A percentile compares a stretch with the other conserved stretches of the same genome.
These are phyloP conservation scores for Montipora cactus DNA, from an alignment of 64 coral and sea anemone species.

Conservation along the genomic window DNA sequence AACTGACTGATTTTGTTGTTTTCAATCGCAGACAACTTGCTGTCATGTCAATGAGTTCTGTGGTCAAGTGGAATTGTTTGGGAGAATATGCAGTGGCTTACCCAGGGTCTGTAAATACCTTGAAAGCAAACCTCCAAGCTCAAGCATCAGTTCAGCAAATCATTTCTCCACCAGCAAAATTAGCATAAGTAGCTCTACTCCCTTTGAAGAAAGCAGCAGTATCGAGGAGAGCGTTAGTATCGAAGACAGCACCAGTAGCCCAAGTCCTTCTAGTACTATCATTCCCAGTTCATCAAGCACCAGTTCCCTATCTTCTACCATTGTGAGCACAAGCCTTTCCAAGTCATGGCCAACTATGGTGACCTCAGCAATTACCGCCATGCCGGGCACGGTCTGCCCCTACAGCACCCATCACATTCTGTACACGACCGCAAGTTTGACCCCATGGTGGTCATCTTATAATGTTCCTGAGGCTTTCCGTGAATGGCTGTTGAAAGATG, in stretches of 20 bases:
- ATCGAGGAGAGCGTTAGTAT: neutral
- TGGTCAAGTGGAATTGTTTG: conserved; percentile 7
- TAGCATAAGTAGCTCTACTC: no score
- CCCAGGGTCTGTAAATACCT: neutral
- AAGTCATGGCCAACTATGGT: conserved; percentile 29
- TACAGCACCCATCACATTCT: neutral
- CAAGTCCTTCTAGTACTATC: neutral
- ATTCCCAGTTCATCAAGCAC: no score
- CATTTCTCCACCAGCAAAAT: neutral
- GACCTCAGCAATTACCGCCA: conserved; percentile 18
- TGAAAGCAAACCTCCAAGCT: neutral
- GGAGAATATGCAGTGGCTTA: conserved; percentile 11
- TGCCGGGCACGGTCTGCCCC: neutral
- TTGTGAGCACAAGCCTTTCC: neutral
- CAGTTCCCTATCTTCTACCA: no score
- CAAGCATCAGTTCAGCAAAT: no score
- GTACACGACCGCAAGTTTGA: neutral
- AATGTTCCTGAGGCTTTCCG: conserved; percentile 14
- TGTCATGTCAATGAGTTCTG: conserved; percentile 25
- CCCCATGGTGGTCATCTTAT: conserved; percentile 12
- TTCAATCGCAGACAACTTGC: conserved; percentile 1
- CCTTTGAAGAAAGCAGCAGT: neutral
- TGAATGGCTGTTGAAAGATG: neutral
- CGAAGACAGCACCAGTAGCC: neutral
- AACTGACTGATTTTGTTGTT: neutral